A percentile compares a stretch with the other conserved stretches of the same genome.
phyloP scores from a whole-genome alignment of 2,888 invertebrate genomes.

The Trissolcus japonicus region DNA sequence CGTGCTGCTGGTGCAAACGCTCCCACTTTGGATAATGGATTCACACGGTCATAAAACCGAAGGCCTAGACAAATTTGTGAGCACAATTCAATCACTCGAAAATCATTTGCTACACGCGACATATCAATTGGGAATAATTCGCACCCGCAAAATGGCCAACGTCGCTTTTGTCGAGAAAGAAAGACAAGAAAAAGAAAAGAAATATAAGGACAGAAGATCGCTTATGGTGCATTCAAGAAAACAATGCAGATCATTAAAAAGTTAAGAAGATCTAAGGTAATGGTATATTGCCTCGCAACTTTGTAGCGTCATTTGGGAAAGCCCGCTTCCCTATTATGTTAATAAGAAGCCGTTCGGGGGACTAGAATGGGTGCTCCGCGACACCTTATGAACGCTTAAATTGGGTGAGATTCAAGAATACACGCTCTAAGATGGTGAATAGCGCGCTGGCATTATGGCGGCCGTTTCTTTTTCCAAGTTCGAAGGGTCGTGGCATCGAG shows the following conservation, averaged over 20 bases:
- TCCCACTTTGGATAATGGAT: conserved; percentile 74
- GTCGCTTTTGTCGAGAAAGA: too few species aligned
- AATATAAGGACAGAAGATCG: too few species aligned
- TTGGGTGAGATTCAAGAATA: conserved; percentile 62
- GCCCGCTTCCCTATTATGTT: conserved; percentile 53
- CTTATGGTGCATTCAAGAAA: conserved; percentile 4
- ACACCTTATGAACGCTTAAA: conserved; percentile 74
- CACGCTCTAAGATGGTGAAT: conserved; percentile 68
- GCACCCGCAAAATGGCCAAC: too few species aligned
- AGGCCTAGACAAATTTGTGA: conserved; percentile 73
- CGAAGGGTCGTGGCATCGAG: conserved; percentile 71
- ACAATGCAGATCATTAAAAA: conserved; percentile 23
- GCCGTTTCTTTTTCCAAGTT: conserved; percentile 70
- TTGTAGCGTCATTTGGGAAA: conserved; percentile 46
- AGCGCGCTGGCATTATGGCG: conserved; percentile 75
- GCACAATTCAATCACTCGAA: conserved; percentile 52
- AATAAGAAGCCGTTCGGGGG: conserved; percentile 58
- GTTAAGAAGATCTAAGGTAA: conserved; percentile 21
- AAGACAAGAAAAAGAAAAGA: too few species aligned
- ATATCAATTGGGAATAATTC: conserved; percentile 7
- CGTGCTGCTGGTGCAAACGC: conserved; percentile 59
- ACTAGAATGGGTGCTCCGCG: conserved; percentile 68
- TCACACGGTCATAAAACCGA: conserved; percentile 73
- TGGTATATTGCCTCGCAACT: conserved; percentile 26
- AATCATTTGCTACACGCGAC: conserved; percentile 57